These are phyloP conservation scores for Parauchenoglanis punctatus DNA, from an alignment of 2,797 vertebrate species.

Conservation along the genomic window DNA sequence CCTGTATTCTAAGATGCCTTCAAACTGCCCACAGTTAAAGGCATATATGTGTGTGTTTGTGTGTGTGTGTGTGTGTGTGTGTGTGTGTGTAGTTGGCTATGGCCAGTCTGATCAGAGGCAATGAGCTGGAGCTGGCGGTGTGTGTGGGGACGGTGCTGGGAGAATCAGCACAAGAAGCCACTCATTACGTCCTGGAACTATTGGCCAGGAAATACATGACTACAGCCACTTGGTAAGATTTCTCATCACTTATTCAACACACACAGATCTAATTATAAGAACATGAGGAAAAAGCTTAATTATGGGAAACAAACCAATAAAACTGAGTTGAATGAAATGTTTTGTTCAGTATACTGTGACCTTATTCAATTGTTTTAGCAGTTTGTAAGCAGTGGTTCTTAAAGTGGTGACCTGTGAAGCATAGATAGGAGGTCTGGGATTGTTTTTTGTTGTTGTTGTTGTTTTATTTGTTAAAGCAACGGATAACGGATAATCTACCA, in stretches of 20 bases:
- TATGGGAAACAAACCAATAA: neutral
- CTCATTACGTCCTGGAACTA: conserved; percentile 88
- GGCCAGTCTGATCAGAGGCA: conserved; percentile 91
- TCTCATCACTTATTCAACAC: neutral
- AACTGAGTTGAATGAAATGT: neutral
- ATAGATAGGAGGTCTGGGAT: neutral
- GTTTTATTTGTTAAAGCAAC: too few species aligned
- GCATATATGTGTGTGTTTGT: conserved; percentile 29
- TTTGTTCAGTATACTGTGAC: neutral
- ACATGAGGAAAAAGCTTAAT: neutral
- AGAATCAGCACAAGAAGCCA: conserved; percentile 81
- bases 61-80: conserved; percentile 48
- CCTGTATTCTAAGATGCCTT: too few species aligned
- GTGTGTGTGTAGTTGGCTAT: conserved; percentile 84
- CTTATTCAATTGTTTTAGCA: neutral
- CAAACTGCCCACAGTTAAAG: too few species aligned
- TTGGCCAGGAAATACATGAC: conserved; percentile 95
- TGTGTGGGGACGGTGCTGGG: conserved; percentile 88
- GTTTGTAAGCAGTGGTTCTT: neutral
- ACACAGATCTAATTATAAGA: neutral
- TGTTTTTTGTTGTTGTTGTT: too few species aligned
- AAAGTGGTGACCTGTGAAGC: neutral
- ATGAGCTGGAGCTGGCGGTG: conserved; percentile 92
- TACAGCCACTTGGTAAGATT: conserved; percentile 82
- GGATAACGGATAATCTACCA: too few species aligned